Evolutionary conservation across 2,797 vertebrate species (phyloP).

Genomic region (Macroramphosus scolopax): DNA sequence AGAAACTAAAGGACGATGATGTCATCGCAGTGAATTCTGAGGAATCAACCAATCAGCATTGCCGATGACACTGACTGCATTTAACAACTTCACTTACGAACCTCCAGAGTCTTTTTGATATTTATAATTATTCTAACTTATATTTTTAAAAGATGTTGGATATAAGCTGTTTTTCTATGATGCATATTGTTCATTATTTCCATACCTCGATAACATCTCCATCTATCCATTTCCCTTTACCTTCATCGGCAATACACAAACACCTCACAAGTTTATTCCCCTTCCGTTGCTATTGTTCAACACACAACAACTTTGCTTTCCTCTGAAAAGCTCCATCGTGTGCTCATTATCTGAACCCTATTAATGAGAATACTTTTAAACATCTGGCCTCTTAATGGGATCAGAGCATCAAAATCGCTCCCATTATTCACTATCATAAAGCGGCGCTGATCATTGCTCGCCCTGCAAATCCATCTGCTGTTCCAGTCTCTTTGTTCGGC

Average conservation of each 20-base stretch:
- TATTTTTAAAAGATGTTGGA: no score
- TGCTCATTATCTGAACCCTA: conserved; percentile 70
- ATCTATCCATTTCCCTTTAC: conserved; percentile 26
- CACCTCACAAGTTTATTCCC: conserved; percentile 24
- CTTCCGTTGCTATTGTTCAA: conserved; percentile 40
- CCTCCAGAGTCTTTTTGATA: no score
- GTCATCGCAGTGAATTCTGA: no score
- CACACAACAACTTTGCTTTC: conserved; percentile 37
- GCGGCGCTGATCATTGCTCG: conserved; percentile 67
- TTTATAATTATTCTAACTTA: no score
- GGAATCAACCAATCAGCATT: no score
- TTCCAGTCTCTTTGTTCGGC: conserved; percentile 75
- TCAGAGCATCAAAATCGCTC: conserved; percentile 70
- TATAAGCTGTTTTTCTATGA: no score
- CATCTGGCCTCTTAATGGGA: conserved; percentile 77
- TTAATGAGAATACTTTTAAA: conserved; percentile 73
- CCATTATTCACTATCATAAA: conserved; percentile 77
- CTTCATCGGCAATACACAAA: conserved; percentile 19
- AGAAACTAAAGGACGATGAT: no score
- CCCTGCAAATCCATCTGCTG: conserved; percentile 74
- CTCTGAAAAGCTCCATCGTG: conserved; percentile 20
- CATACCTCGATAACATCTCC: no score
- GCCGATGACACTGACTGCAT: no score
- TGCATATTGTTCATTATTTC: no score
- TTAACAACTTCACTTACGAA: no score